phyloP scores from a whole-genome alignment of 2,797 vertebrate species.

The Coccyzus lansbergi region DNA sequence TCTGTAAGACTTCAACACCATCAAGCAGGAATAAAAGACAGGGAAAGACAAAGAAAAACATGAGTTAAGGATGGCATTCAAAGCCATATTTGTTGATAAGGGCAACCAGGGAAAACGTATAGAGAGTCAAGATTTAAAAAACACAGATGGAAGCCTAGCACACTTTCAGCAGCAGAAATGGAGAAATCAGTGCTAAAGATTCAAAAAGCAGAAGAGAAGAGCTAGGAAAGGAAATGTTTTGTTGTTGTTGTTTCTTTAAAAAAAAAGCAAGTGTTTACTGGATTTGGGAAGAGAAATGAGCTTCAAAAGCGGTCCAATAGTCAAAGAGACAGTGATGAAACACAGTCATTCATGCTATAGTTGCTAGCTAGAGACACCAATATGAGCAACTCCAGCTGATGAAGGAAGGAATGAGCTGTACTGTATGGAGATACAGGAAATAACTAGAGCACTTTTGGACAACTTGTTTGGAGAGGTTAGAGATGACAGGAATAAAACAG shows the following conservation, averaged over 20 bases:
- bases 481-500: not conserved
- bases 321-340: not conserved
- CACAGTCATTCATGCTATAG: not conserved
- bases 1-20: not conserved
- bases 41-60: not conserved
- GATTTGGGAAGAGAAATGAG: not conserved
- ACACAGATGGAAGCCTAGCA: not conserved
- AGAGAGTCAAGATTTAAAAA: not conserved
- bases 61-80: not conserved
- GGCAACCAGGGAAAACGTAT: not conserved
- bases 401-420: not conserved
- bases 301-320: not conserved
- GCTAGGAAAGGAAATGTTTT: accelerated
- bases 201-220: not conserved
- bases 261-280: not conserved
- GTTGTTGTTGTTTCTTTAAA: not conserved
- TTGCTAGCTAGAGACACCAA: not conserved
- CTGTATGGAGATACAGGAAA: not conserved
- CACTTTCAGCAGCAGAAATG: not conserved
- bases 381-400: not conserved
- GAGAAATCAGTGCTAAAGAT: not conserved
- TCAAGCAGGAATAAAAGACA: not conserved
- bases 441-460: not conserved
- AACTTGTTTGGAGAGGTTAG: not conserved
- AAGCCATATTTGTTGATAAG: not conserved